Percentiles rank a stretch among this genome's conserved stretches.
Conservation (phyloP, 2,113 vertebrate species). For the Haemorhous mexicanus region DNA sequence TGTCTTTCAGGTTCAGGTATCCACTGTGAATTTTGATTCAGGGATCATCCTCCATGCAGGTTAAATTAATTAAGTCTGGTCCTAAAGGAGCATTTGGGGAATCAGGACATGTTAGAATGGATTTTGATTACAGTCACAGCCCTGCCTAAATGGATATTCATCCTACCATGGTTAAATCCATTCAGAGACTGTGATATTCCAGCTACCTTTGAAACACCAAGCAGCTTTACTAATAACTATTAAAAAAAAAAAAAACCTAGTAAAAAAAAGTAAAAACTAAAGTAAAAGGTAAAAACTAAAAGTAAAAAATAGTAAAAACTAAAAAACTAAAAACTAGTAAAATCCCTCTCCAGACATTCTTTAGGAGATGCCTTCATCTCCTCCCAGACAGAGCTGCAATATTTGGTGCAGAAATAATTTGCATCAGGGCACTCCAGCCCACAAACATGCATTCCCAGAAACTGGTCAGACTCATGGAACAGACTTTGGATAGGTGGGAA, state of each 20-base stretch:
- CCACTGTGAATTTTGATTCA: background rate
- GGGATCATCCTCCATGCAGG: background rate
- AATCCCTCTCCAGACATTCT: background rate
- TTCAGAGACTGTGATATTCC: background rate
- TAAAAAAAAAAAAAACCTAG: too few species aligned
- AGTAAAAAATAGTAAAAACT: too few species aligned
- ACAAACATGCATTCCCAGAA: background rate
- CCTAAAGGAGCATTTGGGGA: background rate
- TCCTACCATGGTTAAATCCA: background rate
- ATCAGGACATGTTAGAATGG: background rate
- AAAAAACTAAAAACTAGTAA: too few species aligned
- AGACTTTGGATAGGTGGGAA: fast-evolving
- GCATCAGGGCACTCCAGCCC: background rate
- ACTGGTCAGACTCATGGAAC: background rate
- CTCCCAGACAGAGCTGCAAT: background rate
- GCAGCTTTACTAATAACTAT: background rate
- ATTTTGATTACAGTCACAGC: background rate
- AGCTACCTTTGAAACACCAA: background rate
- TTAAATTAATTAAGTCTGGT: background rate
- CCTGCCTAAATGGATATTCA: background rate
- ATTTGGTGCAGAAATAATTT: background rate
- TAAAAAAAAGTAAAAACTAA: too few species aligned
- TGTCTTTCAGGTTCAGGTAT: background rate
- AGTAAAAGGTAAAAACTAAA: too few species aligned
- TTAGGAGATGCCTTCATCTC: background rate